Evolutionary conservation across 2,888 invertebrate genomes (phyloP), one percentile per base, ranked within the genome.

Genomic region (Leucania comma): DNA sequence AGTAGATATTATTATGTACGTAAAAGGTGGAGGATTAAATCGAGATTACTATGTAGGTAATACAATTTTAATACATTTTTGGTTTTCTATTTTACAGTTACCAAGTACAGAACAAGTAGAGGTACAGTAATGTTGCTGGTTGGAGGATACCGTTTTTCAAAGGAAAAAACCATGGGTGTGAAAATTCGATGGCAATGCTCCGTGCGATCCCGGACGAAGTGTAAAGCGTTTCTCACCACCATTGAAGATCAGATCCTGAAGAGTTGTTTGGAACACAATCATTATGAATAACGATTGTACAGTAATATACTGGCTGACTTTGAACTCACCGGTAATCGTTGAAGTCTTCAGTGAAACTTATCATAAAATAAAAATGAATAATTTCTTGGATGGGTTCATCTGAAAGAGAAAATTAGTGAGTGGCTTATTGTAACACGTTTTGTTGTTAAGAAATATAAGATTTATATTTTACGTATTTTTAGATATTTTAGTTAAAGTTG

Each of bases 131-230:
- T 86, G 76, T 62, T 86, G 24, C 58, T 80, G n/a, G 76, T 86
- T 17, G 84, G 80, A 17, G 83, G 82, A 0, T 82, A 76, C 58
- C 79, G 82, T 0, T 88, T 87, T 69, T 88, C 84, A 51, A 76
- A 81, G 8, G 83, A 88, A 38, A 70, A 71, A 38, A 71, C 77
- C 0, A 67, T 65, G n/a, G 87, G 88, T 10, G 10, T 48, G 12
- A 89, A 82, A 60, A 88, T 78, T 2, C 64, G 89, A 42, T 93
- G 93, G 93, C 81, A 87, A 3, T 93, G 93, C 69, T 91, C 92
- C 6, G 90, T 87, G 2, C 88, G 86, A 75, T 46, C 86, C 12
- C 80, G 86, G 2, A 84, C 80, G 1, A 81, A 80, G 22, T 86
- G 86, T 54, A 81, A 75, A 58, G 86, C 86, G 2, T 78, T 70